Base-by-base conservation (phyloP, 2,797 vertebrate species). In the Schizopygopsis malacanthus region DNA sequence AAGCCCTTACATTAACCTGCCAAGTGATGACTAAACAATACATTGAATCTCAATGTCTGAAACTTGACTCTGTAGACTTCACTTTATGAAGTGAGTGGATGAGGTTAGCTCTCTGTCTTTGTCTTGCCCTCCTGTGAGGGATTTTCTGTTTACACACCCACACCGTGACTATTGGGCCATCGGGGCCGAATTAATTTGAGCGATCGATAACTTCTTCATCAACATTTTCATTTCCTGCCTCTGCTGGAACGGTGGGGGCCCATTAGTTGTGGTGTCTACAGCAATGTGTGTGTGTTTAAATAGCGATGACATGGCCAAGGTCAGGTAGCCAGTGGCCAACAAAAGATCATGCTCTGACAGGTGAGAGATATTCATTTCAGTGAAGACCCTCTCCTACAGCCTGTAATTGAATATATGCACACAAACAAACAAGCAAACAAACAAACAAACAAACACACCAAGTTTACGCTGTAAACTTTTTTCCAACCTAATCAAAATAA, bases 211-310 rank as follows among this genome's bases (percentile, higher is more conserved):
- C 81, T 79, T 72, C 73, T 86, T 87, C 85, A 82, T 87, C 87
- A 86, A 75, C 80, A 70, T 86, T 88, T 89, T 89, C 69, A 87
- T 82, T 90, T 85, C 87, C 79, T 89, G 70, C 50, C 43, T 47
- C 77, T 78, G 65, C 75, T 82, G 63, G 69, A 82, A 59, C 5
- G 56, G 75, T 56, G 54, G 47, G 8, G 37, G 56, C 79, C 81
- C 69, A 84, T 89, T 86, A 85, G 63, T 85, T 54, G 54, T 79
- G 78, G 82, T 88, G 81, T 87, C 45, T 71, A 84, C 59, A 47
- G 67, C 70, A 50, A 43, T 54, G 61, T 65, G 81, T 78, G 81
- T 72, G 25, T 70, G 45, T 78, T 84, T 78, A 52, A 56, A 61
- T 67, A 61, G 20, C 11, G 25, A 50, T 85, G 85, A 83, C 76